A percentile compares a stretch with the other conserved stretches of the same genome.
Conservation (phyloP, 1,140 invertebrate species). For the Gryon sp. region DNA sequence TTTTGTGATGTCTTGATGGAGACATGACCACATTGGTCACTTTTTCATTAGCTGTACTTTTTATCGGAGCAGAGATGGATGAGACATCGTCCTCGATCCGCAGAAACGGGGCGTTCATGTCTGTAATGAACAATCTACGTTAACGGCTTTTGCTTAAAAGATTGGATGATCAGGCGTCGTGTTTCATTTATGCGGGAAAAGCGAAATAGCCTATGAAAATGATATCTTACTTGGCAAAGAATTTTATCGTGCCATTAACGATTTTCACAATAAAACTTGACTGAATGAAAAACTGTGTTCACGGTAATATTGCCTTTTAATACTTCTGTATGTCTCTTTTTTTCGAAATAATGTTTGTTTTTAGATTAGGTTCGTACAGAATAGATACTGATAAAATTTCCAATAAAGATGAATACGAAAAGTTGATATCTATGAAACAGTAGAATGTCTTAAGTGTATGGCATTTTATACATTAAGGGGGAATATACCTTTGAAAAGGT, state of each 20-base stretch:
- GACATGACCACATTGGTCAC: slow-evolving; percentile 20
- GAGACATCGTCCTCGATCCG: slow-evolving; percentile 43
- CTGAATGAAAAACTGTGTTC: slow-evolving; percentile 28
- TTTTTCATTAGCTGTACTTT: slow-evolving; percentile 51
- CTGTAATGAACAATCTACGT: slow-evolving; percentile 56
- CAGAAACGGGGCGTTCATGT: slow-evolving; percentile 41
- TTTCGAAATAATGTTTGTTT: slow-evolving; percentile 6
- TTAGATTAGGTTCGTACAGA: slow-evolving; percentile 16
- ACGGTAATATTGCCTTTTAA: slow-evolving; percentile 7
- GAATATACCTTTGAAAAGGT: too few relatives aligned
- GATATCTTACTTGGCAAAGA: slow-evolving; percentile 42
- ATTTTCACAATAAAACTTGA: slow-evolving; percentile 31
- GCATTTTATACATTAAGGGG: too few relatives aligned
- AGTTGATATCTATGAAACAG: too few relatives aligned
- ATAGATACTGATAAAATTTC: slow-evolving; percentile 28
- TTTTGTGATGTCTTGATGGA: slow-evolving; percentile 17
- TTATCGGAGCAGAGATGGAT: slow-evolving; percentile 52
- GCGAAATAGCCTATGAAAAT: slow-evolving; percentile 43
- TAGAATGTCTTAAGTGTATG: too few relatives aligned
- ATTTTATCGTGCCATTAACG: slow-evolving; percentile 50
- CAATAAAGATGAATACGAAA: slow-evolving; percentile 24
- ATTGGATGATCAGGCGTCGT: slow-evolving; percentile 38
- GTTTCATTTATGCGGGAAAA: slow-evolving; percentile 47
- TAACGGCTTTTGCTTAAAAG: slow-evolving; percentile 35
- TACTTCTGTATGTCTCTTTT: too few relatives aligned